Base-by-base conservation (phyloP, 2,797 vertebrate genomes). In the Aplochiton taeniatus region DNA sequence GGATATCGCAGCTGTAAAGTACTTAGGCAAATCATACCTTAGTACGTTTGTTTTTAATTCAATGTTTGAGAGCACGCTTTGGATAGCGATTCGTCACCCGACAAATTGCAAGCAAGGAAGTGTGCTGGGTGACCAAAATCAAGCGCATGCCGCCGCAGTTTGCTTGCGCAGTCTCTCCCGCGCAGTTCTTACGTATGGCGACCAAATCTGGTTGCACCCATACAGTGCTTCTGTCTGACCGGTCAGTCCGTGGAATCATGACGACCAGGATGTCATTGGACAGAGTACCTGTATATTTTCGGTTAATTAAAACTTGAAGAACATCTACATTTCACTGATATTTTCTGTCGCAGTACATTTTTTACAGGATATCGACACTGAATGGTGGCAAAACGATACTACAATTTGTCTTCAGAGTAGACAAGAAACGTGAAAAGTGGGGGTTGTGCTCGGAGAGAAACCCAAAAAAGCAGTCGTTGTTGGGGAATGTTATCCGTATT, bases 401-500 rank as follows among this genome's bases (percentile, higher is more conserved):
- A 8, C 14, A 1, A 31, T 11, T 20, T 9, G 52, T 54, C n/a
- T 52, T 6, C 52, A 42, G 17, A 61, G 48, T 61, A 61, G 46
- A 61, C 41, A 45, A 19, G 31, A 16, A 8, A 17, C n/a, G 61
- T 12, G 4, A 13, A 54, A 41, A 45, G 46, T 50, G 65, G 58
- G 19, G 54, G 49, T 42, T 43, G 57, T 57, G 43, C n/a, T 61
- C 42, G 46, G 13, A 13, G 16, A 61, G 47, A 19, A 13, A 41
- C 46, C 69, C 57, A 71, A 70, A 53, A 69, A 65, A 47, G 18
- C 46, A 65, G 53, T 79, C 54, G 64, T 66, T 65, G 55, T 18
- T 55, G 44, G 82, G 89, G 77, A 60, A 89, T 91, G 96, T 95
- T 98, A 91, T 98, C 96, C 74, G 95, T 98, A 82, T 89, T 98